Evolutionary conservation across 2,888 invertebrate species (phyloP), one percentile per base, ranked within the genome.

Genomic region (Drosophila lutescens): DNA sequence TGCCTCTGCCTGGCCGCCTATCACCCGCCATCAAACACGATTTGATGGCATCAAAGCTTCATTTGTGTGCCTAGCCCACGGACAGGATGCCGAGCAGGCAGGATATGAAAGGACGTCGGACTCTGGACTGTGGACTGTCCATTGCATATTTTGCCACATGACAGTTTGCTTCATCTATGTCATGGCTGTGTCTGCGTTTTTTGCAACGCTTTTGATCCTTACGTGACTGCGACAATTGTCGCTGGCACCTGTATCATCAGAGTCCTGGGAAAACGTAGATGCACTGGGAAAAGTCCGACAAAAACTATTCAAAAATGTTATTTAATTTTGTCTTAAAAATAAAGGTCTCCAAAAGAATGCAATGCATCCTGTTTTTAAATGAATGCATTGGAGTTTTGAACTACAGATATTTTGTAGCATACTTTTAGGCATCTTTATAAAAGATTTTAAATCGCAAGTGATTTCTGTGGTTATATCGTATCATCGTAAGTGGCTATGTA

Each of bases 181-280:
- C 49, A 49, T 53, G 41, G 40, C 59, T 61, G 43, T 55, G 50
- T 58, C 72, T 44, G 38, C 47, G 51, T 36, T 62, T 55, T 59
- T 57, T 59, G 44, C 26, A 54, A 36, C 38, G 58, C 57, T 74
- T 81, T 89, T 86, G 89, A 89, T 82, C 77, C 82, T 75, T 66
- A 74, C 86, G 80, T 83, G 86, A 82, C 80, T 75, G 76, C 76
- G 85, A 71, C 79, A 76, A 79, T 80, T 87, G 85, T 73, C 75
- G 78, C 71, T 78, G 77, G 73, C 83, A 84, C 83, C 83, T 84
- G 80, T 58, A 69, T 40, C 41, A 41, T 15, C 30, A 10, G 30
- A 20, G 36, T 54, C n/a, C 53, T 40, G 58, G 34, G 17, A 38
- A n/a, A 15, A 41, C 23, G 32, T 4, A 10, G 56, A 32, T 30